phyloP scores from a whole-genome alignment of 2,113 vertebrate genomes.

The Uria aalge region DNA sequence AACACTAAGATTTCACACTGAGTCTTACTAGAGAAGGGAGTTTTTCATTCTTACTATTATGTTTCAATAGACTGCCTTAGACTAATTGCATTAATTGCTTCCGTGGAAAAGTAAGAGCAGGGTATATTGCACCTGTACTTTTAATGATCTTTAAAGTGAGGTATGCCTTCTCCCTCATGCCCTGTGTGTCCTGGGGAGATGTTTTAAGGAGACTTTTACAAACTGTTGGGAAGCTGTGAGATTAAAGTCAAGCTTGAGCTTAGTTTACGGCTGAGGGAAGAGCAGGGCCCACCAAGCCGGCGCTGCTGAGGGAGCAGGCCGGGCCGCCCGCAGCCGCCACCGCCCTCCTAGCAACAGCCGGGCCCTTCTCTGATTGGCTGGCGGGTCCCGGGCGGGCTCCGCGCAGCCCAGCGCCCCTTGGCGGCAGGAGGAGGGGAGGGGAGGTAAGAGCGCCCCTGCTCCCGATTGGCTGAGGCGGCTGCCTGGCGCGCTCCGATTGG shows the following conservation, averaged over 20 bases:
- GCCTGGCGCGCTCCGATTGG: not conserved
- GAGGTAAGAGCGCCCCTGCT: accelerated
- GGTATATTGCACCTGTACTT: not conserved
- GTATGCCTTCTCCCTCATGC: accelerated
- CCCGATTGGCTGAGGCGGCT: accelerated
- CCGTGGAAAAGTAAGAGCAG: not conserved
- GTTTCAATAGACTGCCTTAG: not conserved
- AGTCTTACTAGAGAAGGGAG: not conserved
- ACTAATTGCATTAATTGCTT: not conserved
- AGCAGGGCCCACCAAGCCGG: accelerated
- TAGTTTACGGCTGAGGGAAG: accelerated
- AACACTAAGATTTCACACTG: not conserved
- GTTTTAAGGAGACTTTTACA: not conserved
- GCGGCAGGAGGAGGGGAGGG: not conserved
- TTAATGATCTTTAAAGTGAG: too few relatives aligned
- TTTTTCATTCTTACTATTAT: not conserved
- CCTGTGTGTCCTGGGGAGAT: accelerated
- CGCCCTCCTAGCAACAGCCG: not conserved
- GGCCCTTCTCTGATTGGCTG: not conserved
- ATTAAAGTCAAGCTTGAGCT: accelerated
- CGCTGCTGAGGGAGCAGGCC: accelerated
- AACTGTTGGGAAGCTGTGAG: accelerated
- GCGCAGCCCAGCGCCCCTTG: too few relatives aligned
- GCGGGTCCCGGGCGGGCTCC: not conserved
- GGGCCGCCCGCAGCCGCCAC: not conserved